A percentile compares a stretch with the other conserved stretches of the same genome.
These are phyloP conservation scores for Vulpes vulpes DNA, from an alignment of 2,113 vertebrate species.

Conservation along the genomic window DNA sequence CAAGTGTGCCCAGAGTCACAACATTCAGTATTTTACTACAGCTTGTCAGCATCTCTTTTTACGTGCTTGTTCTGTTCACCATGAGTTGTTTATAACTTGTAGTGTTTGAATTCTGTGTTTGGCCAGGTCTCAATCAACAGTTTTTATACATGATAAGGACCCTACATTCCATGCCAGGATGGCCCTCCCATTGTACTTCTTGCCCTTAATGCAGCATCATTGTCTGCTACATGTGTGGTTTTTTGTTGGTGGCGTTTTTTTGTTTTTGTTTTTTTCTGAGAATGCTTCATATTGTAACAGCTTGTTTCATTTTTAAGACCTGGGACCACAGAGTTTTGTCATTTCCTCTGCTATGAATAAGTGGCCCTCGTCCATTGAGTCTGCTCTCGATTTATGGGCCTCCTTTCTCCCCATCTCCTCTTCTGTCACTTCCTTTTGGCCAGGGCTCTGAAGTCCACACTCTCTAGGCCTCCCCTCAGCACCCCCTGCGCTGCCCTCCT, in stretches of 20 bases:
- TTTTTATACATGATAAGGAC: neutral
- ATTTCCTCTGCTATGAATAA: neutral
- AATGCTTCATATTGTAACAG: neutral
- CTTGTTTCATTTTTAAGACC: neutral
- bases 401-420: neutral
- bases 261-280: neutral
- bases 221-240: neutral
- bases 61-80: neutral
- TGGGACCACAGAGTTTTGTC: neutral
- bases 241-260: too few species aligned
- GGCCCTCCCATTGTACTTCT: neutral
- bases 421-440: neutral
- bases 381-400: neutral
- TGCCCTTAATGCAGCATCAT: neutral
- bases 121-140: neutral
- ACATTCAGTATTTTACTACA: neutral
- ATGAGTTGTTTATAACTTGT: neutral
- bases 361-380: neutral
- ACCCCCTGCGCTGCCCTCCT: accelerated
- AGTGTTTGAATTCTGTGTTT: neutral
- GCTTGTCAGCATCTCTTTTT: neutral
- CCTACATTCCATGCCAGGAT: neutral
- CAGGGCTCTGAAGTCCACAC: neutral
- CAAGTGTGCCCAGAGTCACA: slow-evolving; percentile 1
- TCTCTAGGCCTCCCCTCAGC: neutral